phyloP scores from a whole-genome alignment of 1,140 invertebrate species.

The Potamilus streckersoni region DNA sequence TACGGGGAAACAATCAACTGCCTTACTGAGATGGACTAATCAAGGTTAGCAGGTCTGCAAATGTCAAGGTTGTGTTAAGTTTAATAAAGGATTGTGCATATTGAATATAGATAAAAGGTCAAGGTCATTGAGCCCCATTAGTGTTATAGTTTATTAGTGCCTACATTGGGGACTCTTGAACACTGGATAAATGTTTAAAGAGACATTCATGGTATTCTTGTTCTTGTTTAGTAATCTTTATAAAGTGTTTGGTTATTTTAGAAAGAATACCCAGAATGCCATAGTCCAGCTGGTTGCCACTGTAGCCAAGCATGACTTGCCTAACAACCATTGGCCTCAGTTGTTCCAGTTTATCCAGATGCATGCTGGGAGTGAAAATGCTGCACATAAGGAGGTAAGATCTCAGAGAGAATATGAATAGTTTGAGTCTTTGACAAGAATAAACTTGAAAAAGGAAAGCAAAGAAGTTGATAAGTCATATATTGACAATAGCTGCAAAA shows the following conservation, averaged over 20 bases:
- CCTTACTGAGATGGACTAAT: too few relatives aligned
- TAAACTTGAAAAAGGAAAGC: too few relatives aligned
- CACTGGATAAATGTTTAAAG: background rate
- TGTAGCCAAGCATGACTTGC: conserved; percentile 80
- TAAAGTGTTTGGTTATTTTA: conserved; percentile 16
- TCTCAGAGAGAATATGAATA: too few relatives aligned
- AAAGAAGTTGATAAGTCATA: too few relatives aligned
- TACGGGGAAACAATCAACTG: too few relatives aligned
- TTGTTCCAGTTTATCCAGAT: conserved; percentile 77
- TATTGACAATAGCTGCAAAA: too few relatives aligned
- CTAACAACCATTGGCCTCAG: conserved; percentile 77
- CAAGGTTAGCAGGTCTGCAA: too few relatives aligned
- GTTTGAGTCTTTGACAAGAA: too few relatives aligned
- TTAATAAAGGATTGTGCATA: too few relatives aligned
- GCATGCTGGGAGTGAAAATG: conserved; percentile 71
- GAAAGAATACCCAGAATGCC: conserved; percentile 55
- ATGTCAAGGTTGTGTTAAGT: too few relatives aligned
- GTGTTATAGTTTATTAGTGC: background rate
- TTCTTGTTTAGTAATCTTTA: conserved; percentile 4
- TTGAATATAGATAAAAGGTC: background rate
- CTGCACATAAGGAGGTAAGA: conserved; percentile 72
- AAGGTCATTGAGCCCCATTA: background rate
- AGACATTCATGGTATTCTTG: background rate
- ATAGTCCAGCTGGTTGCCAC: conserved; percentile 70
- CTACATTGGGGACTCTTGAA: background rate